These are phyloP conservation scores for Linnaemya tessellans DNA, from an alignment of 2,888 invertebrate genomes.

Conservation along the genomic window DNA sequence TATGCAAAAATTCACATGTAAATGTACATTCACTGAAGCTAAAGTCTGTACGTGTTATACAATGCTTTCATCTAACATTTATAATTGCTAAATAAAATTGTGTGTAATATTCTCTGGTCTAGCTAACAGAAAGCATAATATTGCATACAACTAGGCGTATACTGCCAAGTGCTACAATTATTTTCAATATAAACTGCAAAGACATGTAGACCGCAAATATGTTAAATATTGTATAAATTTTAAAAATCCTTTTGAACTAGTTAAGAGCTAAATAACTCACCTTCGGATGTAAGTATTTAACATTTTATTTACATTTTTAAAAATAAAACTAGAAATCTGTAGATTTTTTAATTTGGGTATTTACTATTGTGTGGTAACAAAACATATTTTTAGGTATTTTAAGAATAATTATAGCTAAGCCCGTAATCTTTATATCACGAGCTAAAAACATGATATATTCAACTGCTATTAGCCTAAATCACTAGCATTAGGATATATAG, in stretches of 20 bases:
- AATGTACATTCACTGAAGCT: no score
- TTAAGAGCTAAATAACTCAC: neutral
- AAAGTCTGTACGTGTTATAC: neutral
- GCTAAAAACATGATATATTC: no score
- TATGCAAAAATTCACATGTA: no score
- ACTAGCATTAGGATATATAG: no score
- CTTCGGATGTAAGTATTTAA: neutral
- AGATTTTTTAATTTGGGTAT: slow-evolving; percentile 24
- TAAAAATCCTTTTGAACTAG: neutral
- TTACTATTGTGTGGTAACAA: neutral
- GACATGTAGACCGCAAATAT: slow-evolving; percentile 31
- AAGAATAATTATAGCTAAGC: no score
- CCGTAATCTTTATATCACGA: no score
- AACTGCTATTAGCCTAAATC: no score
- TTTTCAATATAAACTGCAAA: slow-evolving; percentile 27
- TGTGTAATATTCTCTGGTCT: slow-evolving; percentile 5
- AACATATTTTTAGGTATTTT: no score
- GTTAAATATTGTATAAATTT: neutral
- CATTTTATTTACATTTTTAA: neutral
- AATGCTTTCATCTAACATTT: slow-evolving; percentile 7
- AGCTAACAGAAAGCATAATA: neutral
- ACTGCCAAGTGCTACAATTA: slow-evolving; percentile 19
- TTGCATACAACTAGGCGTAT: slow-evolving; percentile 49
- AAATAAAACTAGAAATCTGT: neutral
- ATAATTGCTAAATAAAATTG: slow-evolving; percentile 7